phyloP scores from a whole-genome alignment of 2,113 vertebrate species.

The Tenebrosternarchus preto region DNA sequence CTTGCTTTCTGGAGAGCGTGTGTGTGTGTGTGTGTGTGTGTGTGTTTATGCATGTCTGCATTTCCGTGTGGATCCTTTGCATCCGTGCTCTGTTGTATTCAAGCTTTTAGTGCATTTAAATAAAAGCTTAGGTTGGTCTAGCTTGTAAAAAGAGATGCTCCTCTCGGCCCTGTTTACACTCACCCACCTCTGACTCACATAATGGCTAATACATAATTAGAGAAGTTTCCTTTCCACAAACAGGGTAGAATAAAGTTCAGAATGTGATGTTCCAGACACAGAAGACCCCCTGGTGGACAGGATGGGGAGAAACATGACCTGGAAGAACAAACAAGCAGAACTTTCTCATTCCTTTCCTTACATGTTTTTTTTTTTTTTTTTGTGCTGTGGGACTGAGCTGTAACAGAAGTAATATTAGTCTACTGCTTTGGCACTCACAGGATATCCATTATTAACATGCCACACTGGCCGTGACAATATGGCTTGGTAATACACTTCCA shows the following conservation, averaged over 20 bases:
- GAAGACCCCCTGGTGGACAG: background rate
- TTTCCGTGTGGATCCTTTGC: background rate
- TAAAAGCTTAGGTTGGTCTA: constrained; percentile 56
- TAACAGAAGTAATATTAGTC: background rate
- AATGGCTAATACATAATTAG: constrained; percentile 48
- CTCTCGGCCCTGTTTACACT: constrained; percentile 55
- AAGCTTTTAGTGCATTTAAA: constrained; percentile 48
- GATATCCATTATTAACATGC: background rate
- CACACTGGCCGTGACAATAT: too few species aligned
- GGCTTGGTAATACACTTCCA: background rate
- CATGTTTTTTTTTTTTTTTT: background rate
- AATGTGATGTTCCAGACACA: background rate
- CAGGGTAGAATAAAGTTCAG: background rate
- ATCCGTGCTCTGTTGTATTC: background rate
- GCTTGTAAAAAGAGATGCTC: constrained; percentile 42
- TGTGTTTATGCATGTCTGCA: background rate
- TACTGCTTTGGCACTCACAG: background rate
- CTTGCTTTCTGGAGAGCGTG: background rate
- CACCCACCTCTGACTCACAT: constrained; percentile 19
- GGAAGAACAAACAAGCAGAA: background rate
- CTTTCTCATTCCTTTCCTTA: background rate
- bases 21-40: background rate
- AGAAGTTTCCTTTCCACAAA: background rate
- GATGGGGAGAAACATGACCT: background rate
- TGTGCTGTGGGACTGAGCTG: background rate